A percentile compares a stretch with the other conserved stretches of the same genome.
Conservation (phyloP, 2,888 invertebrate genomes). For the Rhagonycha fulva region DNA sequence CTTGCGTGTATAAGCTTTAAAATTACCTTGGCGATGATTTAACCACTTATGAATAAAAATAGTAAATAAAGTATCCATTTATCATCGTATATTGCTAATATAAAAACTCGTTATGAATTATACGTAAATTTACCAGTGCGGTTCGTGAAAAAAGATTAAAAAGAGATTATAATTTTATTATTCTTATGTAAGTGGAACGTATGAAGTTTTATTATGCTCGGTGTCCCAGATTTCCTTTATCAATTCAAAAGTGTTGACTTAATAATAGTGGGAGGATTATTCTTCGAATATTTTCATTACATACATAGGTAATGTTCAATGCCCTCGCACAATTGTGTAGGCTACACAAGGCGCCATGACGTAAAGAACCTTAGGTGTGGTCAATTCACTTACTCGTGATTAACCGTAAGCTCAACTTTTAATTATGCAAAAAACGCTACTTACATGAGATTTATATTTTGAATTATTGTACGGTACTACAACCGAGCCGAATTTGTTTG, state of each 20-base stretch:
- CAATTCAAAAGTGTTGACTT: background rate
- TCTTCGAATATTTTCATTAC: background rate
- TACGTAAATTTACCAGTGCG: background rate
- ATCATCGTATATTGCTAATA: background rate
- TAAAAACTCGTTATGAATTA: background rate
- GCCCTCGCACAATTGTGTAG: conserved; percentile 27
- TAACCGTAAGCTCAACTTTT: conserved; percentile 24
- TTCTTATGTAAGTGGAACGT: background rate
- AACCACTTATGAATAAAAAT: background rate
- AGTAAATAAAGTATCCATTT: background rate
- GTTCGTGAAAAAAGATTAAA: background rate
- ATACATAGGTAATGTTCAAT: conserved; percentile 20
- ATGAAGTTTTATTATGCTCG: background rate
- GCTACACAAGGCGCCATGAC: conserved; percentile 27
- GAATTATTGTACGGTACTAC: too few species aligned
- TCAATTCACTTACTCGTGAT: conserved; percentile 21
- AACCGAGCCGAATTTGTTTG: background rate
- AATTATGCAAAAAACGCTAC: background rate
- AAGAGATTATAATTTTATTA: background rate
- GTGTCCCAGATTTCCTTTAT: background rate
- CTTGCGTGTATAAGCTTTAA: background rate
- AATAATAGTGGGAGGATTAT: background rate
- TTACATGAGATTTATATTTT: background rate
- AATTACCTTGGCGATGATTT: background rate
- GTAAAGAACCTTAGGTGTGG: conserved; percentile 22